Conservation (phyloP, 2,797 vertebrate genomes). For the Knipowitschia caucasica region DNA sequence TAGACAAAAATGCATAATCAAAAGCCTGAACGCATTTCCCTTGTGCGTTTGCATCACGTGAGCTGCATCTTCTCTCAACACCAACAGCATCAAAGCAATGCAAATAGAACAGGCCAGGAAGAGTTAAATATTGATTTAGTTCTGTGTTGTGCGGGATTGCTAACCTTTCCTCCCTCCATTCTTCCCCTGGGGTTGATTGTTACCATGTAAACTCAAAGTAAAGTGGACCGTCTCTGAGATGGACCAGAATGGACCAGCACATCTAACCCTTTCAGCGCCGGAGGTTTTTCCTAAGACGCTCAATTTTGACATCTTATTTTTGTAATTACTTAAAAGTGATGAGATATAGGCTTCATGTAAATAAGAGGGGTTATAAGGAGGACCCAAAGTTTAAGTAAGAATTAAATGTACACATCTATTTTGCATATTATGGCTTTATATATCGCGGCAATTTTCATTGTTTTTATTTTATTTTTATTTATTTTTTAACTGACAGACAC, state of each 20-base stretch:
- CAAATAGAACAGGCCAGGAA: conserved; percentile 48
- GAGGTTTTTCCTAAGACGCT: conserved; percentile 35
- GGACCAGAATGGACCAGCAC: neutral
- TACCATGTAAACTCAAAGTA: conserved; percentile 53
- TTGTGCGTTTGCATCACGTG: conserved; percentile 17
- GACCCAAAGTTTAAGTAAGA: no score
- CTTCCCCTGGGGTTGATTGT: conserved; percentile 11
- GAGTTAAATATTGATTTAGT: conserved; percentile 59
- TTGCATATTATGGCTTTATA: no score
- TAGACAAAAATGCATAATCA: conserved; percentile 28
- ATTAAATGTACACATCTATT: no score
- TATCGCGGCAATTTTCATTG: no score
- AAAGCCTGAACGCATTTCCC: conserved; percentile 2
- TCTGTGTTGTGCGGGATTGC: conserved; percentile 15
- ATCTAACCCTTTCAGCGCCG: no score
- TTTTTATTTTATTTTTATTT: no score
- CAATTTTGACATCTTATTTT: no score
- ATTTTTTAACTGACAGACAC: no score
- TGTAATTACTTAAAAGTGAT: no score
- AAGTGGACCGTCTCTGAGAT: conserved; percentile 59
- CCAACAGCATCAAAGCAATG: conserved; percentile 61
- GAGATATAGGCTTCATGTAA: no score
- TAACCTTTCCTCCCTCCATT: conserved; percentile 10
- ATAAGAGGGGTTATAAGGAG: no score
- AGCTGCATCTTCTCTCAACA: conserved; percentile 41